Percentiles rank a stretch among this genome's conserved stretches.
Evolutionary conservation across 2,797 vertebrate species (phyloP).

Genomic region (Poeciliopsis gracilis): DNA sequence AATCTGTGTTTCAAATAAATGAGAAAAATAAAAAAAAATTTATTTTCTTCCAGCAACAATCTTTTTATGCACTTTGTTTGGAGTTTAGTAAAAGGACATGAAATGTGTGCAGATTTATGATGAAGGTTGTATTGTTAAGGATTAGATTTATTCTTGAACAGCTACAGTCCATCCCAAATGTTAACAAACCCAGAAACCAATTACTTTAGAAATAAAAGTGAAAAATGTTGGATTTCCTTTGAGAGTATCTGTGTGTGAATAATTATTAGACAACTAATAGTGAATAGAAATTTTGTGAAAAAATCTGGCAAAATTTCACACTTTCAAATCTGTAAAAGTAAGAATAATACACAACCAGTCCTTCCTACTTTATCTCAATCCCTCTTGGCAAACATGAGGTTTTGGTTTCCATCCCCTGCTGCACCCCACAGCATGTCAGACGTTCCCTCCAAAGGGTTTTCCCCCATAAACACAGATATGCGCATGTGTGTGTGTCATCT

Average conservation of each 20-base stretch:
- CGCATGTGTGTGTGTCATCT: conserved; percentile 40
- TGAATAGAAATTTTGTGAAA: background rate
- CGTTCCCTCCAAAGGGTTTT: conserved; percentile 72
- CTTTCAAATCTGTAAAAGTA: background rate
- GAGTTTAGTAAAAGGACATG: background rate
- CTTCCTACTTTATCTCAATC: background rate
- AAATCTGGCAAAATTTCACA: background rate
- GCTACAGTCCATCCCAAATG: background rate
- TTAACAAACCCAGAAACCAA: background rate
- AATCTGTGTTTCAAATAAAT: background rate
- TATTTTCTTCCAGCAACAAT: background rate
- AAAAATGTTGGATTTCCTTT: background rate
- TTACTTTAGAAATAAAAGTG: background rate
- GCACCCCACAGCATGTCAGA: conserved; percentile 44
- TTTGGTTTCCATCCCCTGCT: conserved; percentile 27
- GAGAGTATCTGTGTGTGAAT: background rate
- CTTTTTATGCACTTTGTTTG: too few species aligned
- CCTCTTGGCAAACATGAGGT: conserved; percentile 6
- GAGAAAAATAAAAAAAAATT: background rate
- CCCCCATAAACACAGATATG: conserved; percentile 59
- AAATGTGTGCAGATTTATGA: background rate
- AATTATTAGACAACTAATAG: background rate
- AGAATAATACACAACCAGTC: background rate
- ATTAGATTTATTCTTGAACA: background rate
- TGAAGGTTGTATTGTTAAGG: background rate